These are phyloP conservation scores for Drosophila borealis DNA, from an alignment of 2,888 invertebrate species.

Conservation along the genomic window DNA sequence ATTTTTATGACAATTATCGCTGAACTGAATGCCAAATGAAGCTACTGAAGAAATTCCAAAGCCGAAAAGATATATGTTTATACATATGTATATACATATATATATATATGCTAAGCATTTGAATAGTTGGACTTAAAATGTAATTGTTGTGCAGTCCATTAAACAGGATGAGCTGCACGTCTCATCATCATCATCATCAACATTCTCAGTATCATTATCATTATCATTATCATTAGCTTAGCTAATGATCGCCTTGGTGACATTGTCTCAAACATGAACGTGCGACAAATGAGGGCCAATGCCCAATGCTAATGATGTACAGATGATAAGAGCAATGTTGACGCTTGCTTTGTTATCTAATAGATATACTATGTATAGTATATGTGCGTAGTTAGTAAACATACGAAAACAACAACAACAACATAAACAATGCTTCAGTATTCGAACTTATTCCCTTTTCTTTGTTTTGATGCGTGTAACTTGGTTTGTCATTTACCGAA, in stretches of 20 bases:
- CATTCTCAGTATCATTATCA: constrained; percentile 15
- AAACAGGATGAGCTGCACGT: constrained; percentile 29
- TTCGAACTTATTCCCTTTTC: no score
- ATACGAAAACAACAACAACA: constrained; percentile 2
- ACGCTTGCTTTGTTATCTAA: constrained; percentile 46
- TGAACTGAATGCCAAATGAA: constrained; percentile 61
- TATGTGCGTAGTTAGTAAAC: not conserved
- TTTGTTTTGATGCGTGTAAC: no score
- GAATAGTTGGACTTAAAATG: not conserved
- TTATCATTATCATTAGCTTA: constrained; percentile 21
- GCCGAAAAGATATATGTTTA: not conserved
- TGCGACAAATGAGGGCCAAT: constrained; percentile 49
- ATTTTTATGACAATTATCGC: constrained; percentile 48
- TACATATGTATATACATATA: not conserved
- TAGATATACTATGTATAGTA: constrained; percentile 13
- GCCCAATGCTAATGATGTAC: constrained; percentile 58
- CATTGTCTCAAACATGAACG: constrained; percentile 35
- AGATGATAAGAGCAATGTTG: constrained; percentile 57
- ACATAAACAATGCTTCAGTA: no score
- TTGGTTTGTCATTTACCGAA: no score
- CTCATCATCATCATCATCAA: constrained; percentile 9
- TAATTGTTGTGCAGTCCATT: constrained; percentile 7
- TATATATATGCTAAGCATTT: not conserved
- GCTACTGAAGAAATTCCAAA: constrained; percentile 28
- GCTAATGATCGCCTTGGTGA: constrained; percentile 25